A percentile compares a stretch with the other conserved stretches of the same genome.
These are phyloP conservation scores for Characodon lateralis DNA, from an alignment of 2,797 vertebrate species.

Conservation along the genomic window DNA sequence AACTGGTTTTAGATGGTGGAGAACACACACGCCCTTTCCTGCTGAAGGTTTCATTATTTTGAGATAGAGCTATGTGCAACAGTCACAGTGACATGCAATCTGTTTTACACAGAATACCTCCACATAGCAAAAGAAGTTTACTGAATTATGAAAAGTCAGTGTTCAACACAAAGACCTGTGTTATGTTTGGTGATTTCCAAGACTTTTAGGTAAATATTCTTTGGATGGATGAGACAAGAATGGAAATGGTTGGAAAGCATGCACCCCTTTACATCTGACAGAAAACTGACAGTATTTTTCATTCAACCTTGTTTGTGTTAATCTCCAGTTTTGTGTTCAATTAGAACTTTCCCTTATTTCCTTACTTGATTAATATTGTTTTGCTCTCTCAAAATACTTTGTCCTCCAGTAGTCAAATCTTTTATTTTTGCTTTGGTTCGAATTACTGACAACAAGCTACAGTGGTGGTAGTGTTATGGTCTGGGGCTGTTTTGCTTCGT, in stretches of 20 bases:
- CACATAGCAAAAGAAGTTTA: neutral
- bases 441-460: too few relatives aligned
- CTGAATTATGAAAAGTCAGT: neutral
- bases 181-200: neutral
- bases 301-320: neutral
- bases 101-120: neutral
- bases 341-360: neutral
- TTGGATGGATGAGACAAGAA: neutral
- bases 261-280: too few relatives aligned
- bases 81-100: neutral
- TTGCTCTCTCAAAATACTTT: neutral
- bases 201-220: neutral
- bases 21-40: neutral
- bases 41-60: neutral
- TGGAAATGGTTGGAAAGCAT: neutral
- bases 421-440: too few relatives aligned
- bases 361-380: neutral
- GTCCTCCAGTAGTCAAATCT: too few relatives aligned
- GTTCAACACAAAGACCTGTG: neutral
- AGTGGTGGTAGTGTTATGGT: too few relatives aligned
- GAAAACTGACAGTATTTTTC: neutral
- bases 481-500: too few relatives aligned
- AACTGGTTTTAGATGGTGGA: neutral
- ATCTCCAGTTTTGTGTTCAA: neutral
- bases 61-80: neutral